A percentile compares a stretch with the other conserved stretches of the same genome.
phyloP scores from a whole-genome alignment of 2,797 vertebrate genomes.

The Cirrhinus molitorella region DNA sequence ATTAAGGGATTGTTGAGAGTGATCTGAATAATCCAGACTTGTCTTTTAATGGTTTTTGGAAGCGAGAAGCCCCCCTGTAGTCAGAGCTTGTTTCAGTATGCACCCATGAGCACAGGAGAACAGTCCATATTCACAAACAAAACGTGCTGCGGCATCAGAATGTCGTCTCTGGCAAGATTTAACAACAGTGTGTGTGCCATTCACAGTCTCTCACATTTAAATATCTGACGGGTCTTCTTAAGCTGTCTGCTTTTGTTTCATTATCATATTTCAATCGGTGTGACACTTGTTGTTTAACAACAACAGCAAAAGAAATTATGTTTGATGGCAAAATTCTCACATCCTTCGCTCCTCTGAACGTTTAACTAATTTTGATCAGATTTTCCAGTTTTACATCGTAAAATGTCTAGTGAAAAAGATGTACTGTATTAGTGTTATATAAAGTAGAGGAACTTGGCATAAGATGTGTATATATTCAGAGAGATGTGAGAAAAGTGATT shows the following conservation, averaged over 20 bases:
- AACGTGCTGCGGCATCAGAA: constrained; percentile 32
- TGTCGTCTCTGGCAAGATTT: constrained; percentile 28
- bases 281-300: constrained; percentile 15
- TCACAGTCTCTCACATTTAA: constrained; percentile 34
- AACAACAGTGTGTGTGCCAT: constrained; percentile 6
- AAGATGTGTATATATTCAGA: background rate
- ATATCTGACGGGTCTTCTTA: constrained; percentile 1
- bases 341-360: background rate
- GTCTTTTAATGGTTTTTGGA: constrained; percentile 70
- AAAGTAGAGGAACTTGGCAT: background rate
- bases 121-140: constrained; percentile 28
- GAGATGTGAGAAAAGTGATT: background rate
- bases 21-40: constrained; percentile 77
- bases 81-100: constrained; percentile 10
- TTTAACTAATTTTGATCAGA: background rate
- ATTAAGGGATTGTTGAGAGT: constrained; percentile 76
- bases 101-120: background rate
- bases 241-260: constrained; percentile 14
- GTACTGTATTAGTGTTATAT: constrained; percentile 3
- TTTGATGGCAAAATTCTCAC: background rate
- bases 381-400: background rate
- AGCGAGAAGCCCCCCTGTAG: constrained; percentile 59
- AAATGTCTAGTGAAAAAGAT: background rate
- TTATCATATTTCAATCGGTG: constrained; percentile 8
- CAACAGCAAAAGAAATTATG: constrained; percentile 5